Evolutionary conservation across 2,888 invertebrate species (phyloP).

Genomic region (Phanerotoma sp.): DNA sequence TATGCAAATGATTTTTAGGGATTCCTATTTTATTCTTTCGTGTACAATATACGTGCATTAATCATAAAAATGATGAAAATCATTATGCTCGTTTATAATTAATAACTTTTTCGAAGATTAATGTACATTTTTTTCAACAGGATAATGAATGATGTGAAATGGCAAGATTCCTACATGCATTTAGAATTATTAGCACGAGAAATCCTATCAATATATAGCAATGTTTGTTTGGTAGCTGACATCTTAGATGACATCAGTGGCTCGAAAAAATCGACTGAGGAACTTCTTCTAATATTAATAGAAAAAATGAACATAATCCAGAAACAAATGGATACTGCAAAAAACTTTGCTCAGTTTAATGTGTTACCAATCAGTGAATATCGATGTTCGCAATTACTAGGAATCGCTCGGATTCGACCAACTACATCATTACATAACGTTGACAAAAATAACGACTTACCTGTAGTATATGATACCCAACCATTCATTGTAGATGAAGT

Average conservation of each 20-base stretch:
- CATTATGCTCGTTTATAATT: no score
- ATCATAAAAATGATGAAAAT: no score
- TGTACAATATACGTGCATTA: no score
- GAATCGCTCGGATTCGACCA: background rate
- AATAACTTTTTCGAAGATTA: background rate
- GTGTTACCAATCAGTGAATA: slow-evolving; percentile 43
- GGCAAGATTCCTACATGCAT: slow-evolving; percentile 50
- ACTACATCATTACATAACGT: background rate
- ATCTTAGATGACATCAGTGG: slow-evolving; percentile 40
- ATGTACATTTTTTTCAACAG: slow-evolving; percentile 30
- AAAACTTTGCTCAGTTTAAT: slow-evolving; percentile 47
- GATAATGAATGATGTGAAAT: slow-evolving; percentile 38
- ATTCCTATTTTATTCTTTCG: no score
- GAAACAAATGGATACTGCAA: slow-evolving; percentile 46
- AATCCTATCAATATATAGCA: slow-evolving; percentile 44
- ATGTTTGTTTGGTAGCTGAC: slow-evolving; percentile 42
- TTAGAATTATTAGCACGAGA: slow-evolving; percentile 49
- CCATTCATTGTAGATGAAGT: slow-evolving; percentile 53
- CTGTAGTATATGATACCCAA: slow-evolving; percentile 39
- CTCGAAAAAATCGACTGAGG: slow-evolving; percentile 26
- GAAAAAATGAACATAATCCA: slow-evolving; percentile 42
- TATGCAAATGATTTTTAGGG: no score
- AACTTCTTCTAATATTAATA: slow-evolving; percentile 35
- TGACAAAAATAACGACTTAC: slow-evolving; percentile 22
- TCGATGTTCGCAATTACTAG: background rate